Evolutionary conservation across 2,797 vertebrate genomes (phyloP).

Genomic region (Pipistrellus pipistrellus): DNA sequence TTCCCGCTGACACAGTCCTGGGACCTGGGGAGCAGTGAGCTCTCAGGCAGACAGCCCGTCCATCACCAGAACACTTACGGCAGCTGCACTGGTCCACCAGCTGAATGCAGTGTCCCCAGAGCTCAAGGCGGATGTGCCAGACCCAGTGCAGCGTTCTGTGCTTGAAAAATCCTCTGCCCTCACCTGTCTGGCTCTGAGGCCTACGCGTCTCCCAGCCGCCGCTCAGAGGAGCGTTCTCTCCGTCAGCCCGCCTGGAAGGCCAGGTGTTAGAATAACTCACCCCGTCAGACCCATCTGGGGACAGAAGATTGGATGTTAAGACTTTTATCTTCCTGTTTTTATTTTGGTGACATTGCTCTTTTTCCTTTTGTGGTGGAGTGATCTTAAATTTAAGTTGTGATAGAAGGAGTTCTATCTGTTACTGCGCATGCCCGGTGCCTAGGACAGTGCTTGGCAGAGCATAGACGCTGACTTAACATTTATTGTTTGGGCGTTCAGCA

Average conservation of each 20-base stretch:
- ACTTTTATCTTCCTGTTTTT: neutral
- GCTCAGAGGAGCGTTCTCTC: neutral
- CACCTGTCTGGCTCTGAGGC: neutral
- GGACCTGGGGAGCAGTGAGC: neutral
- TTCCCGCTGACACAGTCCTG: neutral
- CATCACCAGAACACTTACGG: neutral
- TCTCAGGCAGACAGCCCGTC: neutral
- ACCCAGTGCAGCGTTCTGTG: neutral
- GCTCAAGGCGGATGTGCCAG: neutral
- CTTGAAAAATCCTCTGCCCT: neutral
- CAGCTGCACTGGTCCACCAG: neutral
- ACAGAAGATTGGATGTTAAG: neutral
- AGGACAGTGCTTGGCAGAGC: neutral
- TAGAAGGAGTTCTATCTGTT: neutral
- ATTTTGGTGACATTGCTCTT: neutral
- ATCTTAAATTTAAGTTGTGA: conserved; percentile 26
- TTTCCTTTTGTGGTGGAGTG: neutral
- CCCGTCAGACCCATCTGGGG: neutral
- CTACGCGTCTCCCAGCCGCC: neutral
- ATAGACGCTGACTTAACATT: neutral
- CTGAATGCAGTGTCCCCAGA: neutral
- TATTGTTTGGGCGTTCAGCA: neutral
- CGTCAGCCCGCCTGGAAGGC: neutral
- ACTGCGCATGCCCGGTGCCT: neutral
- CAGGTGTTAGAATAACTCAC: neutral